These are phyloP conservation scores for Ictidomys tridecemlineatus DNA, from an alignment of 2,113 vertebrate genomes.

Conservation along the genomic window DNA sequence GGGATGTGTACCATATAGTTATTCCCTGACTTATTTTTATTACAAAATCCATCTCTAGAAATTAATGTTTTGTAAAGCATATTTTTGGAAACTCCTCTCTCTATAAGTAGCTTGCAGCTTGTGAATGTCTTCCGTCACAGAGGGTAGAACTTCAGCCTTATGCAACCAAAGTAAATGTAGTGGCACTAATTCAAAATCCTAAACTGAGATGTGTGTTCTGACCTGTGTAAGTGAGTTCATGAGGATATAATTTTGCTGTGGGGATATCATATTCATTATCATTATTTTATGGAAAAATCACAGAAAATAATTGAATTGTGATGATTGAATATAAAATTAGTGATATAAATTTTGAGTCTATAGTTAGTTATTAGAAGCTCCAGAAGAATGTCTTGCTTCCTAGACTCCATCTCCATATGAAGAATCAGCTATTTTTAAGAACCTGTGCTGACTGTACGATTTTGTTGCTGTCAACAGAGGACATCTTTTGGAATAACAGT, in stretches of 20 bases:
- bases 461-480: background rate
- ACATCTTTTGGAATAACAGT: background rate
- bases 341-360: background rate
- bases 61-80: background rate
- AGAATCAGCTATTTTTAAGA: background rate
- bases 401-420: background rate
- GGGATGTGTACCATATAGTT: background rate
- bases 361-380: background rate
- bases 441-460: background rate
- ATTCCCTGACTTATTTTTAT: background rate
- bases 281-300: background rate
- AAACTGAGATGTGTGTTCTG: background rate
- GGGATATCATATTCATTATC: background rate
- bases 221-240: background rate
- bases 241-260: background rate
- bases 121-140: background rate
- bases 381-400: background rate
- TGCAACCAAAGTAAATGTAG: background rate
- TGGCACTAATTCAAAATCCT: background rate
- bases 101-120: background rate
- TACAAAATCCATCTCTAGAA: background rate
- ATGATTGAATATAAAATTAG: background rate
- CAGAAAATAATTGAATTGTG: background rate
- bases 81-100: background rate
- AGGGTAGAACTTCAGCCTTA: background rate